Percentiles rank a stretch among this genome's conserved stretches.
Evolutionary conservation across 2,113 vertebrate genomes (phyloP).

Genomic region (Dendrocopos noguchii): DNA sequence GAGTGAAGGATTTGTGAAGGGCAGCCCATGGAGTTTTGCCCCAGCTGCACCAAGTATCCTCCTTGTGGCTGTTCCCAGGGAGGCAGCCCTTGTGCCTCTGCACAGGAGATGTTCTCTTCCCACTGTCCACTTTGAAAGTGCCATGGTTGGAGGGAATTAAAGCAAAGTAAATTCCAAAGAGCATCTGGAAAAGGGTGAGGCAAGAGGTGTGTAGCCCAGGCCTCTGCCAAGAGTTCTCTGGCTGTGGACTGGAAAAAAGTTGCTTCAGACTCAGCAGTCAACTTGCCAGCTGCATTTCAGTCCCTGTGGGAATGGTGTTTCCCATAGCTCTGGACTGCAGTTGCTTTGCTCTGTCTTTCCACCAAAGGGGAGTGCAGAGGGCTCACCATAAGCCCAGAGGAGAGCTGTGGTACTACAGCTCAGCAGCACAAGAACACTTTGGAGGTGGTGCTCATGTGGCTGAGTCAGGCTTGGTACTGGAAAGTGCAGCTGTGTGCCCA

Average conservation of each 20-base stretch:
- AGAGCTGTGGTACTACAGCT: not conserved
- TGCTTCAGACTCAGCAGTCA: not conserved
- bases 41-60: not conserved
- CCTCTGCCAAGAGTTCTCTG: not conserved
- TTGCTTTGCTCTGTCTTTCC: not conserved
- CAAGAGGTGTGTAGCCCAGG: not conserved
- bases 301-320: not conserved
- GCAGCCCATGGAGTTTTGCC: not conserved
- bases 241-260: not conserved
- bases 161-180: not conserved
- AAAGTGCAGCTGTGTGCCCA: not conserved
- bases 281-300: not conserved
- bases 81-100: not conserved
- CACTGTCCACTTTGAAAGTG: not conserved
- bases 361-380: not conserved
- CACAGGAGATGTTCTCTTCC: not conserved
- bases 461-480: not conserved
- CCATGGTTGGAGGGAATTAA: not conserved
- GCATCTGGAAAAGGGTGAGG: not conserved
- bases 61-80: rapidly evolving
- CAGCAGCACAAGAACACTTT: not conserved
- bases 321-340: not conserved
- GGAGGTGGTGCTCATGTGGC: not conserved
- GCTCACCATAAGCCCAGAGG: not conserved
- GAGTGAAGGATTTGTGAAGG: not conserved